Evolutionary conservation across 1,140 invertebrate genomes (phyloP).

Genomic region (Nasonia giraulti): DNA sequence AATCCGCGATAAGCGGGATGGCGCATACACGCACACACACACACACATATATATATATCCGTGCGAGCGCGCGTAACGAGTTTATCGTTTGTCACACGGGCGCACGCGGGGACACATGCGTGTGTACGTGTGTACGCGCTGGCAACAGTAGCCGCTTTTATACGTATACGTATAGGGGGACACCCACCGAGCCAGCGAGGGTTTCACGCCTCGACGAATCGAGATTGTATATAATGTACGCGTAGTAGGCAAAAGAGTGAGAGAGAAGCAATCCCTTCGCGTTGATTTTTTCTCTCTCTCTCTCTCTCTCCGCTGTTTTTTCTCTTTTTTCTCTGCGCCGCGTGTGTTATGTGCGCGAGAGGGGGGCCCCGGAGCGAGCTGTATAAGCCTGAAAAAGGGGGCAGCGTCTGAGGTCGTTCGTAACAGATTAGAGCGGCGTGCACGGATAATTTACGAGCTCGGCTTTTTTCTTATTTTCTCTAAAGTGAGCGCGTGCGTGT

Average conservation of each 20-base stretch:
- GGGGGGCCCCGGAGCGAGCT: neutral
- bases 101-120: slow-evolving; percentile 14
- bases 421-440: slow-evolving; percentile 48
- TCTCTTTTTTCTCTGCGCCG: slow-evolving; percentile 24
- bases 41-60: no score
- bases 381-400: slow-evolving; percentile 1
- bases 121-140: neutral
- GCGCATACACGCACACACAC: slow-evolving; percentile 31
- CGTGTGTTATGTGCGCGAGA: neutral
- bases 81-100: slow-evolving; percentile 63
- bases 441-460: slow-evolving; percentile 47
- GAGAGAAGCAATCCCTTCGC: neutral
- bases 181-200: slow-evolving; percentile 52
- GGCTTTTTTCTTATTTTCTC: slow-evolving; percentile 35
- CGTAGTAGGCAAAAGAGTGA: neutral
- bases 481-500: neutral
- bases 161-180: slow-evolving; percentile 29
- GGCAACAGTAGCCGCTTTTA: neutral
- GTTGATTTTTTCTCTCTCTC: neutral
- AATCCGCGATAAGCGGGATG: slow-evolving; percentile 71
- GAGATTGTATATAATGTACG: neutral
- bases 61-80: slow-evolving; percentile 67
- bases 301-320: neutral
- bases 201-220: slow-evolving; percentile 50
- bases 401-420: slow-evolving; percentile 40